These are phyloP conservation scores for Cataglyphis altisquamis DNA, from an alignment of 2,888 invertebrate species.

Conservation along the genomic window DNA sequence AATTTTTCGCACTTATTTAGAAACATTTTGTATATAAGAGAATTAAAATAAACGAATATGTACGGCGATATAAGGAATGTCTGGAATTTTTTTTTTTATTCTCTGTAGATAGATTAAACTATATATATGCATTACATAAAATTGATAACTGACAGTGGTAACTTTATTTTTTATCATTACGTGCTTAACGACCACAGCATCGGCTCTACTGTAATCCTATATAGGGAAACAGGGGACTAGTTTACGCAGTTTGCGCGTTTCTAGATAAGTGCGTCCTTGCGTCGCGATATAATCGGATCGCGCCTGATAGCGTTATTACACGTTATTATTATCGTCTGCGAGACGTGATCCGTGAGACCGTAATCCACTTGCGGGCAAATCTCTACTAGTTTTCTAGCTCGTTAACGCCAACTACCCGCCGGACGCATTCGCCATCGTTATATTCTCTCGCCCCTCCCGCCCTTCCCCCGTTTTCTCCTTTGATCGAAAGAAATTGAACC, in stretches of 20 bases:
- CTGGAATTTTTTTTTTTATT: neutral
- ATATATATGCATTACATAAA: slow-evolving; percentile 30
- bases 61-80: neutral
- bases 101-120: neutral
- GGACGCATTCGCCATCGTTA: slow-evolving; percentile 19
- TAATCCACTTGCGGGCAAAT: slow-evolving; percentile 74
- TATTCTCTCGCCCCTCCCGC: neutral
- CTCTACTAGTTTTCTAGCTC: slow-evolving; percentile 76
- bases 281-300: slow-evolving; percentile 63
- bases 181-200: slow-evolving; percentile 30
- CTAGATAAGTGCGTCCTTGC: slow-evolving; percentile 37
- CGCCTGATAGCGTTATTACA: slow-evolving; percentile 70
- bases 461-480: slow-evolving; percentile 3
- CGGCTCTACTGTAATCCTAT: neutral
- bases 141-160: slow-evolving; percentile 18
- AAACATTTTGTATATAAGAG: too few relatives aligned
- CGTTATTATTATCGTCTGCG: slow-evolving; percentile 70
- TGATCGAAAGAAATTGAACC: slow-evolving; percentile 14
- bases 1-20: too few relatives aligned
- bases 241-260: slow-evolving; percentile 26
- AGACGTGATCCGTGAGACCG: slow-evolving; percentile 70
- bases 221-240: neutral
- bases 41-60: neutral
- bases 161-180: slow-evolving; percentile 1
- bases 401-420: slow-evolving; percentile 69